These are phyloP conservation scores for Acholoe squamosa DNA, from an alignment of 2,888 invertebrate genomes.

Conservation along the genomic window DNA sequence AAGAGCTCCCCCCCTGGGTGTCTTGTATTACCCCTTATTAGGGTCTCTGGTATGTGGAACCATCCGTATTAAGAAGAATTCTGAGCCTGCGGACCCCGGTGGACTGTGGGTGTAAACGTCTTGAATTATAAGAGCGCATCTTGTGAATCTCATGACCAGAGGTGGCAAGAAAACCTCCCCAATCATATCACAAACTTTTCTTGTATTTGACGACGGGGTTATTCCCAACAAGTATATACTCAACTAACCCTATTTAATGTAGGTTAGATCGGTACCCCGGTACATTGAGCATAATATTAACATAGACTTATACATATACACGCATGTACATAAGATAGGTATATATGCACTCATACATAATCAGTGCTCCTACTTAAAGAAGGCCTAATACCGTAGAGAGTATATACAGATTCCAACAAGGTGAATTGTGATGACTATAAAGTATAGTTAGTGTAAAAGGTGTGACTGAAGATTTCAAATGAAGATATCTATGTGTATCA, in stretches of 20 bases:
- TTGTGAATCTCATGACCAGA: constrained; percentile 6
- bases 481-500: not conserved
- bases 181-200: not conserved
- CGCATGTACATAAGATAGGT: not conserved
- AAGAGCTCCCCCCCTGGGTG: not conserved
- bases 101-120: not conserved
- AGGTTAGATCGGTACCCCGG: no score
- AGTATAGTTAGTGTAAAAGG: not conserved
- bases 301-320: not conserved
- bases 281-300: not conserved
- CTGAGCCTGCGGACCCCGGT: not conserved
- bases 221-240: no score
- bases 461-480: not conserved
- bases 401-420: not conserved
- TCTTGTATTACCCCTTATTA: not conserved
- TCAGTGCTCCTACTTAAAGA: no score
- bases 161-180: not conserved
- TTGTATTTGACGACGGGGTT: no score
- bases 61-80: not conserved
- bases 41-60: not conserved
- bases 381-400: not conserved
- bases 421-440: not conserved
- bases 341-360: not conserved
- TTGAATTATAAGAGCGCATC: not conserved
- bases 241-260: no score